Base-by-base conservation (phyloP, 2,113 vertebrate genomes). In the Heterocephalus glaber region DNA sequence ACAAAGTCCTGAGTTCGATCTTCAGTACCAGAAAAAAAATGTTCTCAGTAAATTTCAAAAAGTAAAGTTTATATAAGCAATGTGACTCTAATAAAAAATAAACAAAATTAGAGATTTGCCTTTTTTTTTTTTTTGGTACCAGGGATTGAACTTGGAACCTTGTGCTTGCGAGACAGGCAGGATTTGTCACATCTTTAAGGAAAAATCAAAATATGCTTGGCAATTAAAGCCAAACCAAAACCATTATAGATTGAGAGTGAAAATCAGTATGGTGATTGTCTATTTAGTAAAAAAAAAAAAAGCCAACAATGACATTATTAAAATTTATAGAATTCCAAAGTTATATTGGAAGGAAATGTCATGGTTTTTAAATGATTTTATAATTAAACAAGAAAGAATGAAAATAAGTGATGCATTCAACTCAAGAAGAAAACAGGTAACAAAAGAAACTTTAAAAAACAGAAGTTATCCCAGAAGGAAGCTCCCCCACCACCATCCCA, bases 401-500 rank as follows among this genome's bases (percentile, higher is more conserved):
- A 90, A 96, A 92, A 92, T 85, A 83, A 92, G 30, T 66, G 68
- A 92, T 68, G 2, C 38, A n/a, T 60, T 86, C 35, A 80, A 76
- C 9, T 16, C 70, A 80, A 80, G 47, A 70, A 83, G 33, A 22
- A 60, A 47, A 79, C 65, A 41, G 24, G n/a, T 20, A 35, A 94
- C 30, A 52, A 9, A 20, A 88, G 80, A 79, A 47, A 41, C 20
- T 28, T n/a, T n/a, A 44, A 44, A 35, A 12, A 66, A 3, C 65
- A 76, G 19, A 10, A 68, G 44, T 49, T 74, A 90, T n/a, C n/a
- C n/a, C n/a, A n/a, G n/a, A n/a, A n/a, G n/a, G n/a, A n/a, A n/a
- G n/a, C n/a, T n/a, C n/a, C n/a, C n/a, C n/a, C n/a, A n/a, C n/a
- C n/a, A n/a, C n/a, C n/a, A n/a, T n/a, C n/a, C n/a, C n/a, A n/a